A percentile compares a stretch with the other conserved stretches of the same genome.
Conservation (phyloP, 2,797 vertebrate species). For the Microctenopoma lineatum region DNA sequence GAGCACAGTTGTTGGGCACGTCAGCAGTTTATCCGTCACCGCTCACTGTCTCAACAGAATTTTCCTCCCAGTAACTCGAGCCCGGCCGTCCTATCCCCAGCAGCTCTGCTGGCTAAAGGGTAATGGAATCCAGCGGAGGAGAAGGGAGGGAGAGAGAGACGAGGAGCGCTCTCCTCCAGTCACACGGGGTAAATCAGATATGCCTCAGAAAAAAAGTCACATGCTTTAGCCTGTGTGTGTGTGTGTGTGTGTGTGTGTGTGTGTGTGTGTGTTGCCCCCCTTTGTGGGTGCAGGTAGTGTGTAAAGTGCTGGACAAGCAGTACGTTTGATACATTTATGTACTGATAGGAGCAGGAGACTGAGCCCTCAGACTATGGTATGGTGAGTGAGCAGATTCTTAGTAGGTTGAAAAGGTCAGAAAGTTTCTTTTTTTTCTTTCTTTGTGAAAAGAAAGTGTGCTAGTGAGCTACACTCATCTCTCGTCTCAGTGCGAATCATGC, state of each 20-base stretch:
- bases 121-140: conserved; percentile 59
- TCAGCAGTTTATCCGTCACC: conserved; percentile 57
- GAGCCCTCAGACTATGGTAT: neutral
- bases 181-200: conserved; percentile 68
- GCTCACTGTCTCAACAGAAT: conserved; percentile 42
- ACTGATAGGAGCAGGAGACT: neutral
- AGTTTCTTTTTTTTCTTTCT: neutral
- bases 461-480: no score
- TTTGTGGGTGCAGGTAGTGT: conserved; percentile 30
- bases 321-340: conserved; percentile 6
- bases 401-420: neutral
- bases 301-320: conserved; percentile 7
- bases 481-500: no score
- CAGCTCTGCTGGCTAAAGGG: conserved; percentile 61
- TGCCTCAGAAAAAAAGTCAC: conserved; percentile 54
- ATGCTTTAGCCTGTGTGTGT: conserved; percentile 49
- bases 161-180: conserved; percentile 40
- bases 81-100: conserved; percentile 38
- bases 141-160: conserved; percentile 10
- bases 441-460: neutral
- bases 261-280: conserved; percentile 37
- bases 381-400: neutral
- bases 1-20: conserved; percentile 52
- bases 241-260: conserved; percentile 38
- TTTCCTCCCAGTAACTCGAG: conserved; percentile 67